Conservation (phyloP, 2,888 invertebrate species). For the Thymelicus lineola region DNA sequence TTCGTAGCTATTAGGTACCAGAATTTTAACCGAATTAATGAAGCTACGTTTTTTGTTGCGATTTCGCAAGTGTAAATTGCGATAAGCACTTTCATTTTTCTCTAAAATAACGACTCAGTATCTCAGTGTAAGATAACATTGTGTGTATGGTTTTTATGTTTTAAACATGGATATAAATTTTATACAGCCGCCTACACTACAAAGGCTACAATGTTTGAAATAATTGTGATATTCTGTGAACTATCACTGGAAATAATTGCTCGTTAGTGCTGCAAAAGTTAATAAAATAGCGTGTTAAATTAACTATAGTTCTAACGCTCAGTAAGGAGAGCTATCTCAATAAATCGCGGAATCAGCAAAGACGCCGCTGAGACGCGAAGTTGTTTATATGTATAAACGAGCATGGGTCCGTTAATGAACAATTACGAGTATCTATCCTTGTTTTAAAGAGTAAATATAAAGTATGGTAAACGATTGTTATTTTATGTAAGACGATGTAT, state of each 20-base stretch:
- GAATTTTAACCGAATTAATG: no score
- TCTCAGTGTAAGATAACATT: no score
- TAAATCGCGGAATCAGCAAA: slow-evolving; percentile 52
- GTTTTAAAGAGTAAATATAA: neutral
- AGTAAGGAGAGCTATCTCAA: slow-evolving; percentile 38
- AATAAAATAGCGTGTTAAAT: slow-evolving; percentile 29
- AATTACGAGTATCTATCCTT: neutral
- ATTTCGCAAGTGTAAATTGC: no score
- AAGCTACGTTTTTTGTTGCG: no score
- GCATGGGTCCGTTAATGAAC: slow-evolving; percentile 1
- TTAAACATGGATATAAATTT: no score
- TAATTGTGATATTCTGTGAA: slow-evolving; percentile 6
- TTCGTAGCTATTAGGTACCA: no score
- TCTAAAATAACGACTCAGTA: no score
- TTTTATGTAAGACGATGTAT: no score
- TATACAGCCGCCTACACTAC: neutral
- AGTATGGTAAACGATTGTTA: neutral
- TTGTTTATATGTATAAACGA: slow-evolving; percentile 37
- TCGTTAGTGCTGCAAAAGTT: slow-evolving; percentile 19
- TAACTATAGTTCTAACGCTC: slow-evolving; percentile 31
- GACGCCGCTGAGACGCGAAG: slow-evolving; percentile 48
- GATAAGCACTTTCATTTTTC: no score
- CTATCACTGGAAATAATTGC: slow-evolving; percentile 26
- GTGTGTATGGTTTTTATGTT: no score
- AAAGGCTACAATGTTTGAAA: slow-evolving; percentile 22